Conservation (phyloP, 2,888 invertebrate genomes). For the Leptogaster cylindrica region DNA sequence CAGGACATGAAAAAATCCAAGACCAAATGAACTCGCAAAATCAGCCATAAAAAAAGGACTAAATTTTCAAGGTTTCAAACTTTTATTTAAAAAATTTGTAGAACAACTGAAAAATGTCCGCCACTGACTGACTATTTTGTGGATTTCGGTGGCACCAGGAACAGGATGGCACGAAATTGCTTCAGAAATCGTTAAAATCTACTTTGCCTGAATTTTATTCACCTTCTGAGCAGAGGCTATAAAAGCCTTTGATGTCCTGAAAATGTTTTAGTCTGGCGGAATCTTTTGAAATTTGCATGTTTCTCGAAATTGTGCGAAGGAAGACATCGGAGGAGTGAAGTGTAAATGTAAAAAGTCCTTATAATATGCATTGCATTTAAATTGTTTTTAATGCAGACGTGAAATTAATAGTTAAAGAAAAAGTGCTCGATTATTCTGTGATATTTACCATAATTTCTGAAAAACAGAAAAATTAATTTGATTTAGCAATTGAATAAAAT, state of each 20-base stretch:
- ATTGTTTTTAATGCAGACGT: background rate
- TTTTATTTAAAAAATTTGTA: too few species aligned
- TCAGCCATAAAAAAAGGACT: too few species aligned
- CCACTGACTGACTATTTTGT: background rate
- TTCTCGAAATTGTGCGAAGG: slow-evolving; percentile 19
- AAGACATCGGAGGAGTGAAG: background rate
- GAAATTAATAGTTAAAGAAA: too few species aligned
- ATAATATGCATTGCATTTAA: background rate
- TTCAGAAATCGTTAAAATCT: slow-evolving; percentile 33
- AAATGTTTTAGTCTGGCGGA: slow-evolving; percentile 24
- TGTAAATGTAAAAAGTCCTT: background rate
- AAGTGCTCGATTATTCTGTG: too few species aligned
- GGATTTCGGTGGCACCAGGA: background rate
- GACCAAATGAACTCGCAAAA: too few species aligned
- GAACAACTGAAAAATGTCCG: too few species aligned
- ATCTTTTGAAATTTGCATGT: slow-evolving; percentile 16
- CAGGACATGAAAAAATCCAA: too few species aligned
- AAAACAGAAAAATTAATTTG: background rate
- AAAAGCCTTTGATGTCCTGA: slow-evolving; percentile 5
- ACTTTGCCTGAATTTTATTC: slow-evolving; percentile 20
- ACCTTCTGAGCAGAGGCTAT: slow-evolving; percentile 2
- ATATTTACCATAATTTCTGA: too few species aligned
- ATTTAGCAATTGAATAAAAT: slow-evolving; percentile 52
- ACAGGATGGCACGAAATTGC: slow-evolving; percentile 16
- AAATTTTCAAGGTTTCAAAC: too few species aligned